phyloP scores from a whole-genome alignment of 2,797 vertebrate genomes.

The Melanotaenia boesemani region DNA sequence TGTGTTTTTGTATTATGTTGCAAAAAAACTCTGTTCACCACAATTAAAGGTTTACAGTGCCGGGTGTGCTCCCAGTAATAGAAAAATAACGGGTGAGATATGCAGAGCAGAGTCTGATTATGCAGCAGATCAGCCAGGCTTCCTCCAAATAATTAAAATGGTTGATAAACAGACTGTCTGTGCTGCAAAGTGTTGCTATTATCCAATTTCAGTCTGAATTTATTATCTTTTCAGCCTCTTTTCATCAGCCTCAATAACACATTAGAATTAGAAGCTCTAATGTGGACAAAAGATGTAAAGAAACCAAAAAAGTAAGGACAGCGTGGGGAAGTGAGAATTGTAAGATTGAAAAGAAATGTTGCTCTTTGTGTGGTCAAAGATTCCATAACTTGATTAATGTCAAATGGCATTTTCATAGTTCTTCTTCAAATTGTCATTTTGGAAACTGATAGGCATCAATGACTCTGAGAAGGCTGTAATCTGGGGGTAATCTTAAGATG shows the following conservation, averaged over 20 bases:
- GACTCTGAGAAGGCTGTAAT: too few species aligned
- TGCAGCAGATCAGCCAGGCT: background rate
- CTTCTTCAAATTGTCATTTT: too few species aligned
- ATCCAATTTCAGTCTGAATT: conserved; percentile 1
- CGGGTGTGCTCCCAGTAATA: background rate
- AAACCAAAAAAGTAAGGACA: background rate
- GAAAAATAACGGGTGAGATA: background rate
- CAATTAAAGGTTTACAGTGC: background rate
- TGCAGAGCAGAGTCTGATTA: background rate
- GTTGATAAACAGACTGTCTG: conserved; percentile 11
- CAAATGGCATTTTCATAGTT: background rate
- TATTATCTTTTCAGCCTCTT: conserved; percentile 1
- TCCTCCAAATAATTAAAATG: conserved; percentile 7
- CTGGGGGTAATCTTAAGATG: too few species aligned
- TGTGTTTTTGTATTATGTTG: background rate
- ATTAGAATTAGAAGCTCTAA: background rate
- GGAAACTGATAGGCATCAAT: too few species aligned
- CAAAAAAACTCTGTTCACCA: background rate
- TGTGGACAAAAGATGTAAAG: background rate
- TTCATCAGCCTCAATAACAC: background rate
- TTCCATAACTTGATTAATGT: background rate
- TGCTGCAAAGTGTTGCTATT: background rate
- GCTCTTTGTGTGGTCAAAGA: background rate
- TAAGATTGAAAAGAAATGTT: background rate
- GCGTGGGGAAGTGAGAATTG: background rate